These are phyloP conservation scores for Parelbella ahira DNA, from an alignment of 2,888 invertebrate genomes.

Conservation along the genomic window DNA sequence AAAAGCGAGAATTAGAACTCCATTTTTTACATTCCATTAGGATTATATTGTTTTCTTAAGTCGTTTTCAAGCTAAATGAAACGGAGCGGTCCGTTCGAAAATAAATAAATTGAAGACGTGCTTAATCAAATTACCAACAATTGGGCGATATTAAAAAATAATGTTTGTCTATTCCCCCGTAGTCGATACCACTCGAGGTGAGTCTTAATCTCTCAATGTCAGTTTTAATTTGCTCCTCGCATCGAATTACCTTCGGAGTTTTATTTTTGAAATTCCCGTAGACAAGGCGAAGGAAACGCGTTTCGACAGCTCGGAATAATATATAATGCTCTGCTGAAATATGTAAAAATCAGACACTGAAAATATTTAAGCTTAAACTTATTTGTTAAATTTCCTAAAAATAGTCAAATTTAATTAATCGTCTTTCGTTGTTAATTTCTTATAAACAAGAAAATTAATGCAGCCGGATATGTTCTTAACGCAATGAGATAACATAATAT, in stretches of 20 bases:
- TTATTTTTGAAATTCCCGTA: conserved; percentile 66
- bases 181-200: conserved; percentile 54
- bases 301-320: conserved; percentile 56
- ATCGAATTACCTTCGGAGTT: conserved; percentile 75
- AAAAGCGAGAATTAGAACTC: no score
- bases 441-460: no score
- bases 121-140: conserved; percentile 47
- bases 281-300: conserved; percentile 60
- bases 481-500: no score
- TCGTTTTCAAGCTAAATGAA: conserved; percentile 7
- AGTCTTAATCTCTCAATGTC: conserved; percentile 78
- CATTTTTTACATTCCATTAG: no score
- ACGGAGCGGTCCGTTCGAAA: conserved; percentile 15
- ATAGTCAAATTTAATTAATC: no score
- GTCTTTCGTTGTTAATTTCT: no score
- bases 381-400: neutral
- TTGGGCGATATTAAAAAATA: conserved; percentile 39
- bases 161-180: conserved; percentile 43
- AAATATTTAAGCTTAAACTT: neutral
- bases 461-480: no score
- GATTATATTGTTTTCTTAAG: no score
- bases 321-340: conserved; percentile 47
- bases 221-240: conserved; percentile 73
- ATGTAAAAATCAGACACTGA: conserved; percentile 28
- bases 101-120: conserved; percentile 23